A percentile compares a stretch with the other conserved stretches of the same genome.
Conservation (phyloP, 2,797 vertebrate species). For the Gymnopithys bicolor region DNA sequence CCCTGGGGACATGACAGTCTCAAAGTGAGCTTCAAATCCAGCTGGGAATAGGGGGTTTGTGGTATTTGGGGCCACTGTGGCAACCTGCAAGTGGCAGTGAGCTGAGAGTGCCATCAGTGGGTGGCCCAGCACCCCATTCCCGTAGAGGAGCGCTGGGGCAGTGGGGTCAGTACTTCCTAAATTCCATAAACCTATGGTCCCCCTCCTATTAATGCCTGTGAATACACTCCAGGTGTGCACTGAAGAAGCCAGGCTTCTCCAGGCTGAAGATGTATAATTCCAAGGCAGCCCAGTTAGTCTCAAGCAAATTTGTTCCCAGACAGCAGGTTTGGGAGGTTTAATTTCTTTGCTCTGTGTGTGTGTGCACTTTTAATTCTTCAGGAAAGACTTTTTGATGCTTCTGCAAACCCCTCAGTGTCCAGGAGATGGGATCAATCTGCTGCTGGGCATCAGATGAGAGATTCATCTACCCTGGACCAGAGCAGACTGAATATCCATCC, state of each 20-base stretch:
- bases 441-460: background rate
- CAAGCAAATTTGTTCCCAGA: background rate
- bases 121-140: background rate
- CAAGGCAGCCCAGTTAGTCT: background rate
- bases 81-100: background rate
- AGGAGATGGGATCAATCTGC: slow-evolving; percentile 12
- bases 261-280: background rate
- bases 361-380: background rate
- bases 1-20: background rate
- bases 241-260: background rate
- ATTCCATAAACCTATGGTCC: background rate
- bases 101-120: background rate
- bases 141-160: background rate
- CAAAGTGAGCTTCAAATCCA: background rate
- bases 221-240: background rate
- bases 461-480: slow-evolving; percentile 19
- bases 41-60: background rate
- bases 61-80: background rate
- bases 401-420: background rate
- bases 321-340: background rate
- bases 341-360: fast-evolving
- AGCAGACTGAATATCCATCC: slow-evolving; percentile 35
- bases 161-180: background rate
- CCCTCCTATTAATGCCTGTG: fast-evolving
- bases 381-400: background rate